A percentile compares a stretch with the other conserved stretches of the same genome.
These are phyloP conservation scores for Diadromus collaris DNA, from an alignment of 2,888 invertebrate genomes.

Conservation along the genomic window DNA sequence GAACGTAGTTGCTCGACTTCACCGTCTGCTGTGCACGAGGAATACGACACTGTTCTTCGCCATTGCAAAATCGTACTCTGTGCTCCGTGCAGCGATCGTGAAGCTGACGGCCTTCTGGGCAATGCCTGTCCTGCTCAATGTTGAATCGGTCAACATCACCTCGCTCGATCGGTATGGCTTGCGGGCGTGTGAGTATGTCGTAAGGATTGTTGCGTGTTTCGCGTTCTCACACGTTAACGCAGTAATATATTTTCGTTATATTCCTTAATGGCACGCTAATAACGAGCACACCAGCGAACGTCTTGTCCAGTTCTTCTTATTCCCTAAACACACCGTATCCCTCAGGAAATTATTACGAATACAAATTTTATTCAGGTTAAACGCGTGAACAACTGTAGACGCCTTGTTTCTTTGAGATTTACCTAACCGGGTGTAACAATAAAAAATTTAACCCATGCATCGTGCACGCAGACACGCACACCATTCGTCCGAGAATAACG, in stretches of 20 bases:
- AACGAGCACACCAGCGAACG: conserved; percentile 19
- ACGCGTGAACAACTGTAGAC: conserved; percentile 35
- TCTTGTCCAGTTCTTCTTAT: conserved; percentile 5
- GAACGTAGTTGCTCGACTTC: conserved; percentile 20
- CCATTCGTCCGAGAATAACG: conserved; percentile 3
- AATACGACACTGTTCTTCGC: background rate
- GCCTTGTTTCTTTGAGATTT: conserved; percentile 20
- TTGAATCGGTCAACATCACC: background rate
- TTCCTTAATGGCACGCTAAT: conserved; percentile 44
- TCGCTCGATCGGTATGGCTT: background rate
- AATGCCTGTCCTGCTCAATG: background rate
- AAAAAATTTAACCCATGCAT: background rate
- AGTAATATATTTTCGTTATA: conserved; percentile 37
- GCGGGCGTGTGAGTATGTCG: conserved; percentile 25
- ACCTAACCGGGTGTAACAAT: conserved; percentile 3
- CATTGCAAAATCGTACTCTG: background rate
- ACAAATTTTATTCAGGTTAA: conserved; percentile 26
- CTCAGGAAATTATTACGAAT: conserved; percentile 28
- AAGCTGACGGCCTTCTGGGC: background rate
- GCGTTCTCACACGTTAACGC: conserved; percentile 13
- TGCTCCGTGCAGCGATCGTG: background rate
- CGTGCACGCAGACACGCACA: conserved; percentile 7
- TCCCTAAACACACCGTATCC: conserved; percentile 3
- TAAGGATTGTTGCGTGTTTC: conserved; percentile 46
- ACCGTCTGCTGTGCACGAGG: background rate